Conservation (phyloP, 2,888 invertebrate species). For the Amphimallon solstitiale region DNA sequence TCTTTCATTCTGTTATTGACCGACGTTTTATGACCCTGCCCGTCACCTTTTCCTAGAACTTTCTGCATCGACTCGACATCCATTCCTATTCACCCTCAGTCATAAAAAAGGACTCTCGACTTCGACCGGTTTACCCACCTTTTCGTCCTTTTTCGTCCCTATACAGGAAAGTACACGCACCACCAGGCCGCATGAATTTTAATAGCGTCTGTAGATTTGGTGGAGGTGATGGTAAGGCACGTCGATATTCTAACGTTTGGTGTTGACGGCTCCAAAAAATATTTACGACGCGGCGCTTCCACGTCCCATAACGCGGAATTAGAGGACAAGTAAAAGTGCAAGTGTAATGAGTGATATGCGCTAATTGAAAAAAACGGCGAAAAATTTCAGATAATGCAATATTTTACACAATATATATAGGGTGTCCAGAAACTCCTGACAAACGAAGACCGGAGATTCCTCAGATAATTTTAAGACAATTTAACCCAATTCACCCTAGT, state of each 20-base stretch:
- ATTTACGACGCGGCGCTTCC: slow-evolving; percentile 26
- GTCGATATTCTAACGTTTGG: slow-evolving; percentile 12
- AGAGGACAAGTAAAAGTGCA: no score
- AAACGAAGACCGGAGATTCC: no score
- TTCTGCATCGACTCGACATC: slow-evolving; percentile 8
- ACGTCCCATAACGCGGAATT: slow-evolving; percentile 16
- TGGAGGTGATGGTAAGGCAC: slow-evolving; percentile 10
- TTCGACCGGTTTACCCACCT: background rate
- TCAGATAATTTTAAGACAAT: no score
- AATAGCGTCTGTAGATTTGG: slow-evolving; percentile 27
- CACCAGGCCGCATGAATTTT: slow-evolving; percentile 28
- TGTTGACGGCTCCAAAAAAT: slow-evolving; percentile 20
- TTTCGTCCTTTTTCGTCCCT: no score
- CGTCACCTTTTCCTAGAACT: background rate
- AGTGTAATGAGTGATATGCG: no score
- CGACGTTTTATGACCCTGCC: slow-evolving; percentile 1
- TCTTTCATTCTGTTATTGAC: slow-evolving; percentile 10
- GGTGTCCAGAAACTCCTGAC: no score
- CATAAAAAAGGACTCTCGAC: slow-evolving; percentile 16
- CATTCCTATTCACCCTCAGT: slow-evolving; percentile 12
- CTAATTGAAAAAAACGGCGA: no score
- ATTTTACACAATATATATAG: no score
- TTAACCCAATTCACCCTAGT: no score
- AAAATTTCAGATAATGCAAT: no score
- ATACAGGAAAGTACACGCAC: background rate